Base-by-base conservation (phyloP, 2,113 vertebrate species). In the Uropsilus gracilis region DNA sequence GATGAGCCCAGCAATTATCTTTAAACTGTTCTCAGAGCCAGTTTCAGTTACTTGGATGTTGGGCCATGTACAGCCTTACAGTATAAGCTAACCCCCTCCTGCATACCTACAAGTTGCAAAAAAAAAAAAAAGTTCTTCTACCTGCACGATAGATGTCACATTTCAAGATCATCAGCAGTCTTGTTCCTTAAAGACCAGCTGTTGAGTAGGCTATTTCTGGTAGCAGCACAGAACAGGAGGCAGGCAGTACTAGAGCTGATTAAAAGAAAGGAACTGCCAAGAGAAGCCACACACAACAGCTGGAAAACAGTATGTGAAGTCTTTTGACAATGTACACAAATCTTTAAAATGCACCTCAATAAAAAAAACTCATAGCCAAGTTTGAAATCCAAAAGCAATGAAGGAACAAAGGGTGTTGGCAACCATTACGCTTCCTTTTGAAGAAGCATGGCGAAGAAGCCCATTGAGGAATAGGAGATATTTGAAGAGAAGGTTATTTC, bases 91-190 rank as follows among this genome's bases (percentile, higher is more conserved):
- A 78, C 26, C 26, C 6, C n/a, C 11, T 80, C 66, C 57, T 66
- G 32, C 50, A 72, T 8, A 76, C 77, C 72, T 73, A 85, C 48
- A 94, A 88, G 42, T 87, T 97, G 95, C 95, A 97, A 95, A 86
- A 75, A 96, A 5, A 14, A 93, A 93, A 71, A n/a, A n/a, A n/a
- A n/a, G n/a, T n/a, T 69, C 88, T 92, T 80, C 72, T 93, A 96
- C 96, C 92, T 98, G 63, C 72, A 96, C 93, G 66, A 96, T 39
- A 72, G 86, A 95, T 95, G 96, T 95, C 95, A 97, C 78, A 94
- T 84, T 75, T 72, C 82, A 95, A 97, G 86, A 97, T 78, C 88
- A 80, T 96, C 93, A 84, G 72, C 83, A 57, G 53, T 24, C 73
- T 92, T 95, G 84, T 57, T 97, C 95, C 93, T 96, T 68, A 59